Evolutionary conservation across 2,797 vertebrate species (phyloP).

Genomic region (Thunnus albacares): DNA sequence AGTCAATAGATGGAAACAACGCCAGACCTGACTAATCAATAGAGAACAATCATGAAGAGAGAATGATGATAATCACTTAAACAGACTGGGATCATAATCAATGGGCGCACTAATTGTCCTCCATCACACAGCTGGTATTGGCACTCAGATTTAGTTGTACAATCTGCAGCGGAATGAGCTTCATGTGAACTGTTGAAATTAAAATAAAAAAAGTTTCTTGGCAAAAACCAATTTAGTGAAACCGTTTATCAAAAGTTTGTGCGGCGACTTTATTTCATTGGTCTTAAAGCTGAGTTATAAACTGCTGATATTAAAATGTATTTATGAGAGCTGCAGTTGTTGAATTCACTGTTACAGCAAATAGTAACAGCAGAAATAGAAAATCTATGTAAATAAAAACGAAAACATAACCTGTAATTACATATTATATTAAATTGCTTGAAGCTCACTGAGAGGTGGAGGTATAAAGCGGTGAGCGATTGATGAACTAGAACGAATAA

Average conservation of each 20-base stretch:
- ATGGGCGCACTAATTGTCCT: slow-evolving; percentile 64
- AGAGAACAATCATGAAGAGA: slow-evolving; percentile 65
- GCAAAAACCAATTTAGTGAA: not conserved
- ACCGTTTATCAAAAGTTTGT: not conserved
- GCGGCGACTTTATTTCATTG: not conserved
- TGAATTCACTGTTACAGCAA: too few relatives aligned
- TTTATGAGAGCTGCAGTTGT: too few relatives aligned
- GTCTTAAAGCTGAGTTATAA: not conserved
- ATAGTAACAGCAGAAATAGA: too few relatives aligned
- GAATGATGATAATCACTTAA: slow-evolving; percentile 67
- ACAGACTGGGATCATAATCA: slow-evolving; percentile 68
- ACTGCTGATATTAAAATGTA: too few relatives aligned
- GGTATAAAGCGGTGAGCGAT: too few relatives aligned
- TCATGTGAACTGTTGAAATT: not conserved
- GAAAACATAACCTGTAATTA: too few relatives aligned
- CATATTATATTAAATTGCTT: too few relatives aligned
- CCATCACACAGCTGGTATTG: slow-evolving; percentile 39
- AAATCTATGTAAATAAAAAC: too few relatives aligned
- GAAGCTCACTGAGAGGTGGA: too few relatives aligned
- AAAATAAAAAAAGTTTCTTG: not conserved
- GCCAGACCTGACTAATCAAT: slow-evolving; percentile 72
- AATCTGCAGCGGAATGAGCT: not conserved
- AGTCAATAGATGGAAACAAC: slow-evolving; percentile 68
- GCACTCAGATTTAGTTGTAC: not conserved
- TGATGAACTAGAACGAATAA: too few relatives aligned